Percentiles rank a stretch among this genome's conserved stretches.
Evolutionary conservation across 2,888 invertebrate genomes (phyloP).

Genomic region (Eubasilissa splendida): DNA sequence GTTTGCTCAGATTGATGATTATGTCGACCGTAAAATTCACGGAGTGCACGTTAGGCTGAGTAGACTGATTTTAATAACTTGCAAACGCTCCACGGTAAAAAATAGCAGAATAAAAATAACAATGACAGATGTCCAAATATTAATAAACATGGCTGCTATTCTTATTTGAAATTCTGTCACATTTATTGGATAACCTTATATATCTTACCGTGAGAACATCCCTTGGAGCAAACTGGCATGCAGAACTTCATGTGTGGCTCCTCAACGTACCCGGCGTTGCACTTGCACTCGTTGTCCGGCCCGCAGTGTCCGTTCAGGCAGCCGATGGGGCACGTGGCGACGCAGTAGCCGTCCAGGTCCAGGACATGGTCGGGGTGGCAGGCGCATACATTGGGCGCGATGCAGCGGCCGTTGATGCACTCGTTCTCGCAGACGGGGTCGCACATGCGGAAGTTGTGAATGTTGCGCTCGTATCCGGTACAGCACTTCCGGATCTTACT

Average conservation of each 20-base stretch:
- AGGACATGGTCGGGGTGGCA: constrained; percentile 76
- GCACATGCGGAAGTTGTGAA: constrained; percentile 73
- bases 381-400: constrained; percentile 76
- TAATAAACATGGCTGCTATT: no score
- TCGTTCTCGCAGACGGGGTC: constrained; percentile 75
- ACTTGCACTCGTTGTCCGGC: constrained; percentile 75
- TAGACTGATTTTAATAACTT: no score
- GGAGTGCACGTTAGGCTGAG: no score
- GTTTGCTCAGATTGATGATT: no score
- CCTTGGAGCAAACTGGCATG: constrained; percentile 72
- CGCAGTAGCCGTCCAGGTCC: constrained; percentile 72
- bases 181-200: not conserved
- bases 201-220: constrained; percentile 69
- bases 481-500: constrained; percentile 82
- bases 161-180: no score
- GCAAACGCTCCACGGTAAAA: no score
- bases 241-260: constrained; percentile 76
- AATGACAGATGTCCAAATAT: no score
- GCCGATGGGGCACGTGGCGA: constrained; percentile 79
- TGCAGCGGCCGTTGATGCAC: constrained; percentile 77
- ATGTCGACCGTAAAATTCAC: no score
- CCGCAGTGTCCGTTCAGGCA: constrained; percentile 79
- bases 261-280: constrained; percentile 74
- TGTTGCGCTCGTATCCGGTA: constrained; percentile 78
- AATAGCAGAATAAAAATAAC: no score